These are phyloP conservation scores for Tribolium freemani DNA, from an alignment of 2,888 invertebrate genomes.

Conservation along the genomic window DNA sequence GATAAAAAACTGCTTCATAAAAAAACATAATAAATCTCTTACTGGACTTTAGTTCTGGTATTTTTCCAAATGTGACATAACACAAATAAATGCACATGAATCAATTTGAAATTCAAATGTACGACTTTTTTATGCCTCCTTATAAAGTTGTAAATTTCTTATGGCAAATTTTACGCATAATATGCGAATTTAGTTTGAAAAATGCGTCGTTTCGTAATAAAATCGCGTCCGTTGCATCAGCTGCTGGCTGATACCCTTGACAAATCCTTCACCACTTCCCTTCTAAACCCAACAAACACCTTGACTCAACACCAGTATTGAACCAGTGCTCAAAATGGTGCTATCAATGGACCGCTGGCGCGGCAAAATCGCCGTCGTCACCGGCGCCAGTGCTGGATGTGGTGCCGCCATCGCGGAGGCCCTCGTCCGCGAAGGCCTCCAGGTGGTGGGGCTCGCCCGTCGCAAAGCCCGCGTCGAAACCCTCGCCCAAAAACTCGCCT, in stretches of 20 bases:
- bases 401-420: constrained; percentile 69
- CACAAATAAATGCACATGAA: too few relatives aligned
- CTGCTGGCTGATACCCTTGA: background rate
- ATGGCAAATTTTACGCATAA: too few relatives aligned
- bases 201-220: background rate
- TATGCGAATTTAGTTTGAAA: too few relatives aligned
- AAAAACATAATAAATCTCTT: too few relatives aligned
- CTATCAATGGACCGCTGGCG: constrained; percentile 72
- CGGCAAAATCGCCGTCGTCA: constrained; percentile 74
- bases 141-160: too few relatives aligned
- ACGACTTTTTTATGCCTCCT: too few relatives aligned
- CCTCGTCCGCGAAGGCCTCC: constrained; percentile 68
- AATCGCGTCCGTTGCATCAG: background rate
- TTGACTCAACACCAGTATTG: background rate
- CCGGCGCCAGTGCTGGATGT: constrained; percentile 75
- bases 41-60: too few relatives aligned
- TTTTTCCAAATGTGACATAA: too few relatives aligned
- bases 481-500: constrained; percentile 41
- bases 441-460: constrained; percentile 61
- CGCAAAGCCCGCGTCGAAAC: constrained; percentile 50
- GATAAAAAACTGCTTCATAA: too few relatives aligned
- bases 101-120: too few relatives aligned
- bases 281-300: background rate
- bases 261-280: background rate
- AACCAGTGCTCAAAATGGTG: constrained; percentile 2